Evolutionary conservation across 2,113 vertebrate species (phyloP).

Genomic region (Neotragus moschatus): DNA sequence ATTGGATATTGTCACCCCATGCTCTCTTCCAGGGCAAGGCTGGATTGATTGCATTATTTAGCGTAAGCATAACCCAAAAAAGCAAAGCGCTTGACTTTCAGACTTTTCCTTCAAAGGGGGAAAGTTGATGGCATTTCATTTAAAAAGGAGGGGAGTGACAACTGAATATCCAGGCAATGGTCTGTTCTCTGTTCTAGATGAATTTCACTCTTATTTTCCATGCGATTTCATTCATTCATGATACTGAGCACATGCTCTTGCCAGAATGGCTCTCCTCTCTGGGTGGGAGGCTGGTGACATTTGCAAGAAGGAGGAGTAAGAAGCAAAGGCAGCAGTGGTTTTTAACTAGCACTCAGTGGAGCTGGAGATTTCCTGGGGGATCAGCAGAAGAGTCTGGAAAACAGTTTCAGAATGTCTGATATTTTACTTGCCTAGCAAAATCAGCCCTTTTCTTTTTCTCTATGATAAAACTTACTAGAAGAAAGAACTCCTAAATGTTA

Average conservation of each 20-base stretch:
- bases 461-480: not conserved
- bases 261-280: not conserved
- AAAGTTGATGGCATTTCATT: not conserved
- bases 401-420: not conserved
- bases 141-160: not conserved
- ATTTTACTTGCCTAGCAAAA: not conserved
- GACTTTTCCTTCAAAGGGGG: not conserved
- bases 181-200: not conserved
- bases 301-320: not conserved
- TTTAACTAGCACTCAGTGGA: not conserved
- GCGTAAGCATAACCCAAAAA: not conserved
- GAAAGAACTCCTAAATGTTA: not conserved
- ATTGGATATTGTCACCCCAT: not conserved
- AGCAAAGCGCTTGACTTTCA: not conserved
- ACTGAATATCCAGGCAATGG: not conserved
- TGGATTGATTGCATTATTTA: not conserved
- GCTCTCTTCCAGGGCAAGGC: not conserved
- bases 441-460: not conserved
- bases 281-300: not conserved
- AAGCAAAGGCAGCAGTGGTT: not conserved
- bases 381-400: not conserved
- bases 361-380: not conserved
- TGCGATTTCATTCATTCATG: not conserved
- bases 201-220: not conserved
- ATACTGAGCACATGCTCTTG: rapidly evolving